Base-by-base conservation (phyloP, 2,888 invertebrate species). In the Apamea anceps region DNA sequence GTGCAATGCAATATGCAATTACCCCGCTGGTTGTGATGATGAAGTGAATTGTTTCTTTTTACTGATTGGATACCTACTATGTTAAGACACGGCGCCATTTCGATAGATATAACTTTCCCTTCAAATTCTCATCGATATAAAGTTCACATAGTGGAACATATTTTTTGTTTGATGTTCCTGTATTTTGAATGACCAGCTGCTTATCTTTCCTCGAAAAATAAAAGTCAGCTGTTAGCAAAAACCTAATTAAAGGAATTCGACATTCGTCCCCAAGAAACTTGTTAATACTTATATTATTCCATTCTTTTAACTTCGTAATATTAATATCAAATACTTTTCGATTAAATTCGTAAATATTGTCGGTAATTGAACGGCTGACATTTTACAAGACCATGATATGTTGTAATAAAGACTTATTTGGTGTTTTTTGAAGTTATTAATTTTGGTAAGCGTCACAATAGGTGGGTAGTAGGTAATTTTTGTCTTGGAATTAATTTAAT, bases 171-270 rank as follows among this genome's bases (percentile, higher is more conserved):
- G 48, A 15, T 10, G 73, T 75, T 63, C 37, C 72, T 57, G 62
- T 70, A 70, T 84, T 82, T 70, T 37, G n/a, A 75, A 77, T 63
- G 1, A 37, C 45, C 87, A 85, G 87, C 80, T 85, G 85, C 32
- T 7, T 13, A 0, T 2, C 5, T 8, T 83, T 85, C 85, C 32
- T 42, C 57, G 87, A 86, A 85, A 83, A 5, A 70, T 67, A 70
- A 77, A 77, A 83, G 87, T 75, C 75, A 72, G 21, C 62, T 21
- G 42, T n/a, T 25, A 25, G n/a, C 66, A 77, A 80, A 82, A 77
- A 85, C 32, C n/a, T 71, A 75, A 79, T 78, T 72, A 78, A 72
- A 37, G 6, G 75, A 79, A 82, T 85, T 79, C 66, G 57, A 71
- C 82, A 67, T 77, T 81, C 25, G 65, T 21, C 75, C 18, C 28